Conservation (phyloP, 2,797 vertebrate genomes). For the Sebastes flavidus region DNA sequence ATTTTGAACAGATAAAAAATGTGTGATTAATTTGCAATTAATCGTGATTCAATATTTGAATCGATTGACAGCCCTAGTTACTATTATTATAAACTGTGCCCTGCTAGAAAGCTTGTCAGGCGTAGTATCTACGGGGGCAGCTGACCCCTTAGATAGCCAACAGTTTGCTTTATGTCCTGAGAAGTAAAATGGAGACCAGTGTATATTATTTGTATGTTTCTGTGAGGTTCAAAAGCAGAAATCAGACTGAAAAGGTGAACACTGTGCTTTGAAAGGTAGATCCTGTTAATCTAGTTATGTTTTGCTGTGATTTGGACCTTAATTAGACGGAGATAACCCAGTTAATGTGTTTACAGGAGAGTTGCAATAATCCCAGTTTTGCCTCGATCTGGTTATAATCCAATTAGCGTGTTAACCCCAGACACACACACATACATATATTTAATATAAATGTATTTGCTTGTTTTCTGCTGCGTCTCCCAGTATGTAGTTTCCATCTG, state of each 20-base stretch:
- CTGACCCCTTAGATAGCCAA: too few relatives aligned
- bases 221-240: background rate
- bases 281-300: background rate
- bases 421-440: background rate
- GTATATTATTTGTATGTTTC: too few relatives aligned
- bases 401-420: fast-evolving
- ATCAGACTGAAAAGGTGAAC: background rate
- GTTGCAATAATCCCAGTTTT: background rate
- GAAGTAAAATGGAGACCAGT: too few relatives aligned
- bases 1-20: too few relatives aligned
- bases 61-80: too few relatives aligned
- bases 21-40: too few relatives aligned
- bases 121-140: too few relatives aligned
- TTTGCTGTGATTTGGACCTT: background rate
- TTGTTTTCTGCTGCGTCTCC: background rate
- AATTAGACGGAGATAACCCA: background rate
- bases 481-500: background rate
- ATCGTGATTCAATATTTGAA: too few relatives aligned
- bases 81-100: too few relatives aligned
- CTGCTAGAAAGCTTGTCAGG: too few relatives aligned
- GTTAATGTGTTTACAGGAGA: slow-evolving; percentile 6
- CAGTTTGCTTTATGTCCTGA: too few relatives aligned
- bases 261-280: background rate
- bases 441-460: too few relatives aligned
- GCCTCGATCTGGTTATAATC: background rate